These are phyloP conservation scores for Drosophila suzukii DNA, from an alignment of 1,140 invertebrate species.

Conservation along the genomic window DNA sequence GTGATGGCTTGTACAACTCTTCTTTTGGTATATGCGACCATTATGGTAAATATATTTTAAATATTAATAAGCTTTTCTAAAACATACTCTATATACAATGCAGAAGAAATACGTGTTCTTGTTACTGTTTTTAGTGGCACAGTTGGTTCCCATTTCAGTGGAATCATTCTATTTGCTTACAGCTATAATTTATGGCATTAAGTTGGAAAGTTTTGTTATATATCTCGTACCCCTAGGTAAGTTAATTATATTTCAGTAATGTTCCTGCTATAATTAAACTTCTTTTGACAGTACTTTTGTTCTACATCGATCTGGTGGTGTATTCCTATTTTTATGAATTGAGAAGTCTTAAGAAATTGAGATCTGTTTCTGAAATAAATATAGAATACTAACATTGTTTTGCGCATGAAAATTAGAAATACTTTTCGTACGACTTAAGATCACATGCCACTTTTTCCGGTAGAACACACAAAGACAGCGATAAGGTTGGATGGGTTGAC, in stretches of 20 bases:
- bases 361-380: background rate
- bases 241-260: background rate
- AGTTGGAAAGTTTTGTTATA: background rate
- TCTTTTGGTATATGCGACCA: background rate
- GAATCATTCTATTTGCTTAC: constrained; percentile 11
- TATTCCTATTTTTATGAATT: background rate
- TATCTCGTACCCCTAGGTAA: constrained; percentile 29
- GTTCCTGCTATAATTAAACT: no score
- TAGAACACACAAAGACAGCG: constrained; percentile 51
- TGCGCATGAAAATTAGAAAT: background rate
- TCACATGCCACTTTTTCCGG: constrained; percentile 47
- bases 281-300: constrained; percentile 3
- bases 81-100: background rate
- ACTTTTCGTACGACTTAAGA: background rate
- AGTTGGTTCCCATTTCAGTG: constrained; percentile 7
- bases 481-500: constrained; percentile 58
- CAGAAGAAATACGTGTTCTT: background rate
- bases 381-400: constrained; percentile 10
- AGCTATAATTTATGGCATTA: constrained; percentile 17
- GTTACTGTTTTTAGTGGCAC: constrained; percentile 8
- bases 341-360: background rate
- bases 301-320: constrained; percentile 29
- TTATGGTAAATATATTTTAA: background rate
- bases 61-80: background rate
- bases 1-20: background rate